Conservation (phyloP, 2,888 invertebrate genomes). For the Polydrusus tereticollis region DNA sequence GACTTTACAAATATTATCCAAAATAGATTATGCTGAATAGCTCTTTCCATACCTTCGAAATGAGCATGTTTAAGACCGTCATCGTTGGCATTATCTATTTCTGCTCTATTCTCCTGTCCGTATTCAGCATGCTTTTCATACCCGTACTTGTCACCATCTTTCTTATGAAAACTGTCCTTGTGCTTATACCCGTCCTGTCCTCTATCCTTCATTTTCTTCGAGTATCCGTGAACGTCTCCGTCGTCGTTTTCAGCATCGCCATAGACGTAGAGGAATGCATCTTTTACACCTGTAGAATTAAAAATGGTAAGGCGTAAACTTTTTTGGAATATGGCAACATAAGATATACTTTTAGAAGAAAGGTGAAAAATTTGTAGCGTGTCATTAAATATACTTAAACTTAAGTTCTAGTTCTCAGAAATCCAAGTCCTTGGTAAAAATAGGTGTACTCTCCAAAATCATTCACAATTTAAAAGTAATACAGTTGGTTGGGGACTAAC, state of each 20-base stretch:
- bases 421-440: too few relatives aligned
- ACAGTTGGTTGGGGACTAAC: too few relatives aligned
- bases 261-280: conserved; percentile 72
- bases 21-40: too few relatives aligned
- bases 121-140: conserved; percentile 78
- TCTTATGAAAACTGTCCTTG: conserved; percentile 80
- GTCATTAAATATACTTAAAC: too few relatives aligned
- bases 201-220: conserved; percentile 74
- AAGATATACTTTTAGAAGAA: too few relatives aligned
- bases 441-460: too few relatives aligned
- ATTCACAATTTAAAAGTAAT: too few relatives aligned
- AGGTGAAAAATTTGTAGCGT: too few relatives aligned
- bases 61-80: conserved; percentile 62
- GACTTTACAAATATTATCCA: too few relatives aligned
- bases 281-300: conserved; percentile 64
- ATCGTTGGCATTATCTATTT: conserved; percentile 68
- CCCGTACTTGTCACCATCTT: conserved; percentile 80
- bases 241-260: conserved; percentile 71
- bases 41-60: conserved; percentile 31
- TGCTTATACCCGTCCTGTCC: conserved; percentile 81
- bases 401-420: too few relatives aligned
- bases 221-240: conserved; percentile 74
- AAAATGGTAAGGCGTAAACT: too few relatives aligned
- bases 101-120: conserved; percentile 68
- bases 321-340: too few relatives aligned